Conservation (phyloP, 2,113 vertebrate species). For the Orthonyx spaldingii region DNA sequence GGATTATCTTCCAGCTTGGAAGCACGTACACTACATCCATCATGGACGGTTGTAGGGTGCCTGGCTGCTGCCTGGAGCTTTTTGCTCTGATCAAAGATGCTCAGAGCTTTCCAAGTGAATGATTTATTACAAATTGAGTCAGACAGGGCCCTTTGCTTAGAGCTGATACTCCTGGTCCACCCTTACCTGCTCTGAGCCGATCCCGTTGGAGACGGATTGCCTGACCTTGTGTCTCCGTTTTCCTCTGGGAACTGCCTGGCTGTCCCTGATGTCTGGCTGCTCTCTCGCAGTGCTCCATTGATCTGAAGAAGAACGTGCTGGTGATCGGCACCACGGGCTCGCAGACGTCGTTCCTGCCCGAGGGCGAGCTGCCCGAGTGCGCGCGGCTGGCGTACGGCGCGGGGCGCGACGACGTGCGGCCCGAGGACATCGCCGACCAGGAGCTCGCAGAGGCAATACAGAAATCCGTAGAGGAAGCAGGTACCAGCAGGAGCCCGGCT, state of each 20-base stretch:
- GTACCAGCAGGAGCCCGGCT: slow-evolving; percentile 54
- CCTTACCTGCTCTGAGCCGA: background rate
- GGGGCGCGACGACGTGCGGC: slow-evolving; percentile 80
- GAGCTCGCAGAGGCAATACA: slow-evolving; percentile 95
- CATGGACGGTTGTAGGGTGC: background rate
- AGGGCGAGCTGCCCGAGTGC: slow-evolving; percentile 93
- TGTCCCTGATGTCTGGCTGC: background rate
- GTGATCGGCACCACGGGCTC: slow-evolving; percentile 94
- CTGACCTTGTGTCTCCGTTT: background rate
- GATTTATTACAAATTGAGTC: background rate
- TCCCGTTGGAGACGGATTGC: background rate
- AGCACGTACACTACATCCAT: accelerated
- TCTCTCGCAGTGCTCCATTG: slow-evolving; percentile 87
- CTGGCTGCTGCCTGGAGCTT: background rate
- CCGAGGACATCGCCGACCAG: slow-evolving; percentile 90
- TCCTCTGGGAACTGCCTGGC: accelerated
- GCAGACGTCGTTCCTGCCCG: slow-evolving; percentile 89
- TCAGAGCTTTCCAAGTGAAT: background rate
- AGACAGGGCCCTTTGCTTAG: background rate
- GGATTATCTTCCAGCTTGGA: background rate
- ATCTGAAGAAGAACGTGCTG: slow-evolving; percentile 93
- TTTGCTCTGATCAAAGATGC: background rate
- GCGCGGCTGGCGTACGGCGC: slow-evolving; percentile 90
- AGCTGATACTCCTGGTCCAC: background rate
- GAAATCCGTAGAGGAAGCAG: slow-evolving; percentile 94